Evolutionary conservation across 2,113 vertebrate species (phyloP), one percentile per base, ranked within the genome.

Genomic region (Vimba vimba): DNA sequence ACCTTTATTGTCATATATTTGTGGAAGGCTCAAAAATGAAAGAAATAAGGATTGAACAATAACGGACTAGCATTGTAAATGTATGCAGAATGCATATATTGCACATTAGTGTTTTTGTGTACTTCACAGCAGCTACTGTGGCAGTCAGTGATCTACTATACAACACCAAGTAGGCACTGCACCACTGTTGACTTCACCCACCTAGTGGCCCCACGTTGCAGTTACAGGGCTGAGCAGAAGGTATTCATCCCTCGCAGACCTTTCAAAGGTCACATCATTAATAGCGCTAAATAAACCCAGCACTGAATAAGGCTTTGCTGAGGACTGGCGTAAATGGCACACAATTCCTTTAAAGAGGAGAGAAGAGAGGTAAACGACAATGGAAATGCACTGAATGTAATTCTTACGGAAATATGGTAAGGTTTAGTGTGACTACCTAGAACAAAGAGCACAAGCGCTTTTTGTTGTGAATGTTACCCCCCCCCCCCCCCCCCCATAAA

Each of bases 201-300:
- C 92, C 90, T 90, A 90, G 91, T 91, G 93, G 94, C 84, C 89
- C 87, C 91, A 90, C 86, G 87, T 87, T 91, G 90, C 88, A 88
- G 90, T 89, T 91, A 88, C 90, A 90, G 87, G 88, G 87, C 90
- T 91, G 90, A 92, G 88, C 83, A 60, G 43, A 4, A 75, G 77
- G 87, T 86, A 79, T 85, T 84, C 50, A 86, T 23, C 82, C 86
- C 85, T 89, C 91, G 90, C 89, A 91, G 90, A 93, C 92, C 92
- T 92, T 91, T 88, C 85, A 93, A 93, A 94, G 94, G 94, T 94
- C 93, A 93, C 88, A 90, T 89, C 91, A 93, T 92, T 94, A 94
- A 93, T 94, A 92, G 81, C 89, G 89, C 88, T 92, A 91, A 93
- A 94, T 94, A 92, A 93, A 93, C 88, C 87, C 87, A 89, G 85